Conservation (phyloP, 2,113 vertebrate genomes). For the Nanger granti region DNA sequence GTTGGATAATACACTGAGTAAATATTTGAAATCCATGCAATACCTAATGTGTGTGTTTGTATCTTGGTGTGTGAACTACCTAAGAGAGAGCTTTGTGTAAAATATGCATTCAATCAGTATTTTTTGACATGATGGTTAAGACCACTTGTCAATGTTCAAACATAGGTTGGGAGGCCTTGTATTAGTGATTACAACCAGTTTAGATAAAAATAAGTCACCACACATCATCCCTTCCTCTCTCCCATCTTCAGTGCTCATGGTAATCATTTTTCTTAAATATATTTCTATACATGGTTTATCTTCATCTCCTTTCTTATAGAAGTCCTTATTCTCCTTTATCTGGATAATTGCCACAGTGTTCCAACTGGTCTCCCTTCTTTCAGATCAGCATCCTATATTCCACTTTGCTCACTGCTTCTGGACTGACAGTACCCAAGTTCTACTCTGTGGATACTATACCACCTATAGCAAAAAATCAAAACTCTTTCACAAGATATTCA, state of each 20-base stretch:
- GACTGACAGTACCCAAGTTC: neutral
- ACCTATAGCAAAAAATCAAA: neutral
- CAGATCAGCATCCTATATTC: neutral
- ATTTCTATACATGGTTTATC: neutral
- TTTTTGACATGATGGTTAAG: neutral
- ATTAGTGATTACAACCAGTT: neutral
- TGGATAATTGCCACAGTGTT: neutral
- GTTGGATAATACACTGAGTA: neutral
- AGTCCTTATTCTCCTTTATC: neutral
- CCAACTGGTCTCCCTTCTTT: neutral
- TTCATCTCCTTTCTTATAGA: neutral
- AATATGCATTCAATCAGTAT: neutral
- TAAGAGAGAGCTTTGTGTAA: neutral
- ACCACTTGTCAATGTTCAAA: neutral
- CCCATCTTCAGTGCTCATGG: neutral
- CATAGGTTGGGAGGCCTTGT: neutral
- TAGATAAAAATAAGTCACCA: neutral
- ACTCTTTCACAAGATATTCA: neutral
- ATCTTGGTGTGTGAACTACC: neutral
- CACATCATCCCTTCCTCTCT: neutral
- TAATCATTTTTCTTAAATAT: neutral
- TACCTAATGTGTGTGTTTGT: neutral
- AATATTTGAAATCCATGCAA: neutral
- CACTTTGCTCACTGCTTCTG: neutral
- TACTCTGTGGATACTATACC: neutral